Percentiles rank a stretch among this genome's conserved stretches.
phyloP scores from a whole-genome alignment of 2,113 vertebrate species.

The Oreamnos americanus region DNA sequence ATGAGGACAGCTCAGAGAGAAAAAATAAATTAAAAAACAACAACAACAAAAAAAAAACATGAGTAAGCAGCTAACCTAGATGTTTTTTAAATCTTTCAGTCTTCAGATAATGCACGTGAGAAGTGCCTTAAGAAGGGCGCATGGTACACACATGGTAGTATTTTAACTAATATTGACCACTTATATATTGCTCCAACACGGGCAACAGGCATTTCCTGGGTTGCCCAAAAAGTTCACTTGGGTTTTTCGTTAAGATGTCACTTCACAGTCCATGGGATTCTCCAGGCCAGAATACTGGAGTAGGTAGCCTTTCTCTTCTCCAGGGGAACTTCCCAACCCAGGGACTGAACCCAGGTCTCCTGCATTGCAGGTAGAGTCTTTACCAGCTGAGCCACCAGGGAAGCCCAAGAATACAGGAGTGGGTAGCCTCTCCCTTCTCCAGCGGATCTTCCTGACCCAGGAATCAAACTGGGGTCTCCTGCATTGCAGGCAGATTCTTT shows the following conservation, averaged over 20 bases:
- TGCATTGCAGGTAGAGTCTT: accelerated
- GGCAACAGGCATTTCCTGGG: too few relatives aligned
- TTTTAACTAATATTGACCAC: neutral
- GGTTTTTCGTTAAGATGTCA: neutral
- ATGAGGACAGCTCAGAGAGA: neutral
- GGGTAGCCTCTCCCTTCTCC: neutral
- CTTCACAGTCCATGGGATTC: neutral
- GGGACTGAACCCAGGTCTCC: neutral
- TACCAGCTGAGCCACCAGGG: neutral
- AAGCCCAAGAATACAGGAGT: neutral
- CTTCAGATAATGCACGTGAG: accelerated
- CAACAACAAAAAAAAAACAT: neutral
- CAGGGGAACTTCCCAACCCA: neutral
- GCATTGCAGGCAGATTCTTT: neutral
- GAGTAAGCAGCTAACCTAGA: neutral
- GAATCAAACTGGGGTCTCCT: neutral
- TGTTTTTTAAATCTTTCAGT: neutral
- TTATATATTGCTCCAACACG: accelerated
- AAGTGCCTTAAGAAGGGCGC: neutral
- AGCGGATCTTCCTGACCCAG: neutral
- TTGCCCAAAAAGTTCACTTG: neutral
- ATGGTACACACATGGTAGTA: accelerated
- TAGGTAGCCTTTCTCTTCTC: neutral
- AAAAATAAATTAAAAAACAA: neutral
- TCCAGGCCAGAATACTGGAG: neutral